phyloP scores from a whole-genome alignment of 2,888 invertebrate genomes.

The Siphlonurus alternatus region DNA sequence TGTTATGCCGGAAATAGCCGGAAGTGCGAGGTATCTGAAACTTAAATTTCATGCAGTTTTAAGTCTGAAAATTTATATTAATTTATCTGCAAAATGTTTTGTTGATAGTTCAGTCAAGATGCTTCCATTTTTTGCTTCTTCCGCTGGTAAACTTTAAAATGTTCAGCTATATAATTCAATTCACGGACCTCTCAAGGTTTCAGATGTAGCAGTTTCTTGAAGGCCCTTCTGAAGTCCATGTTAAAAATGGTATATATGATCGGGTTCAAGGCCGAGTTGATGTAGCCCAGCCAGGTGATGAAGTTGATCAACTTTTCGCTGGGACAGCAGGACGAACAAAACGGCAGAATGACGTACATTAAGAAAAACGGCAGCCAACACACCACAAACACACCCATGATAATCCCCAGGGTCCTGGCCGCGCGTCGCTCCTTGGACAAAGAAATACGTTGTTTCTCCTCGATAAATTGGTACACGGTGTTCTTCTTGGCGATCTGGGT shows the following conservation, averaged over 20 bases:
- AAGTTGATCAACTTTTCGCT: constrained; percentile 68
- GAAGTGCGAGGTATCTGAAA: too few relatives aligned
- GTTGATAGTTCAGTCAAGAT: too few relatives aligned
- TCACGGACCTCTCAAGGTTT: too few relatives aligned
- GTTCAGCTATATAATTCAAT: too few relatives aligned
- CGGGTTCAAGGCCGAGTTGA: constrained; percentile 82
- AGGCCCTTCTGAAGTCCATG: constrained; percentile 79
- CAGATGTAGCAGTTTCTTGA: constrained; percentile 60
- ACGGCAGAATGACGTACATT: constrained; percentile 84
- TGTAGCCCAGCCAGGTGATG: constrained; percentile 86
- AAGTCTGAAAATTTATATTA: too few relatives aligned
- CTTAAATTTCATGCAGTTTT: too few relatives aligned
- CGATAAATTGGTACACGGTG: constrained; percentile 68
- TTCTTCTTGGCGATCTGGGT: not conserved
- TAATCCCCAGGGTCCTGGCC: constrained; percentile 87
- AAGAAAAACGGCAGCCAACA: constrained; percentile 98
- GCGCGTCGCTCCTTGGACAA: constrained; percentile 86
- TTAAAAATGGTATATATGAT: constrained; percentile 92
- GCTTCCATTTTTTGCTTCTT: too few relatives aligned
- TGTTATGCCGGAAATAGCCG: too few relatives aligned
- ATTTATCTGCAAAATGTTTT: too few relatives aligned
- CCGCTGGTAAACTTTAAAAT: too few relatives aligned
- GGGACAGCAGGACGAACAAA: constrained; percentile 64
- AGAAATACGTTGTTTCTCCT: constrained; percentile 79
- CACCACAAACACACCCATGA: constrained; percentile 94